phyloP scores from a whole-genome alignment of 2,797 vertebrate species.

The Lepilemur septentrionalis region DNA sequence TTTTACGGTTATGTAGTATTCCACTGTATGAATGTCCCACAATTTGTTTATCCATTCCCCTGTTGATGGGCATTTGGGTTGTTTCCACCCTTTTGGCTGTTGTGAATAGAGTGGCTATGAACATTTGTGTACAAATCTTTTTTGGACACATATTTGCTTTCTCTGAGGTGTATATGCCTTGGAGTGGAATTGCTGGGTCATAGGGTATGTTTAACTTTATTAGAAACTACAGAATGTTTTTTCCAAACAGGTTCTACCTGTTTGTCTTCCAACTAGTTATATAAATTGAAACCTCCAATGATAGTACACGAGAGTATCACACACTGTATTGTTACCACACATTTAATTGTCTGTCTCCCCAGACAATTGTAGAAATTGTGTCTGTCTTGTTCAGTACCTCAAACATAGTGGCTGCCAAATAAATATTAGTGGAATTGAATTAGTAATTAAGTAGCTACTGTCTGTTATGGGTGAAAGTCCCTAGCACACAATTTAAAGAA shows the following conservation, averaged over 20 bases:
- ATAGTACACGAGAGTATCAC: not conserved
- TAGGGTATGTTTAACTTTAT: not conserved
- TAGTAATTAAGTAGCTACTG: conserved; percentile 16
- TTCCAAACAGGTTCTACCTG: not conserved
- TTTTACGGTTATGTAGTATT: not conserved
- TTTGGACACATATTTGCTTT: not conserved
- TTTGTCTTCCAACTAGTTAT: not conserved
- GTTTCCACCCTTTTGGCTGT: not conserved
- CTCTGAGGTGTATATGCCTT: not conserved
- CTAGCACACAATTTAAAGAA: not conserved
- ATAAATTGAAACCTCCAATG: not conserved
- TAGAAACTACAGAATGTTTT: conserved; percentile 14
- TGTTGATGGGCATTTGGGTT: not conserved
- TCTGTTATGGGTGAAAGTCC: not conserved
- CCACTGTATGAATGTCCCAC: not conserved
- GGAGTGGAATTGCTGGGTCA: not conserved
- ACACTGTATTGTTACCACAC: not conserved
- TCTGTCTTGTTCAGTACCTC: not conserved
- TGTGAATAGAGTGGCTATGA: not conserved
- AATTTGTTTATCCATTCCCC: not conserved
- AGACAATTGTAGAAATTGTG: not conserved
- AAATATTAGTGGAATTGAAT: conserved; percentile 32
- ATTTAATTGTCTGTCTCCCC: not conserved
- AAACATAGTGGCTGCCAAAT: not conserved
- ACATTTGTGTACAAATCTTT: not conserved